Evolutionary conservation across 2,113 vertebrate species (phyloP), one percentile per base, ranked within the genome.

Genomic region (Gobiocypris rarus): DNA sequence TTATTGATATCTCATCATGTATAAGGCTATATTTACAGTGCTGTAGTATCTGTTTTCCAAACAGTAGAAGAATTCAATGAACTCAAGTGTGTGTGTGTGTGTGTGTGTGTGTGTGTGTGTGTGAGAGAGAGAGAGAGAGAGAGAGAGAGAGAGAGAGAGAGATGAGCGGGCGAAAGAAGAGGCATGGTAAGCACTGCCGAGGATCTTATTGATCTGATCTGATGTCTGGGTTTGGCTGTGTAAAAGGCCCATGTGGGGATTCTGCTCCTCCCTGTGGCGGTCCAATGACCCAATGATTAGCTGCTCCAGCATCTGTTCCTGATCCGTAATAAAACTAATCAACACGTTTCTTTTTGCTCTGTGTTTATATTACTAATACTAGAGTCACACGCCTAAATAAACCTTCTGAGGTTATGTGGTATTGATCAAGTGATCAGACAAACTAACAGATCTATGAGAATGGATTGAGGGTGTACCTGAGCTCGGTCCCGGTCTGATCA

Each of bases 351-450:
- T 86, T 52, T 86, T 38, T 24, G 9, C 45, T 22, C 82, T 63
- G 82, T 85, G 86, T 86, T 22, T 87, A 79, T 86, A 81, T 83
- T 87, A 84, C 73, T 84, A 81, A 85, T 73, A 87, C 84, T 59
- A 87, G 91, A 93, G 91, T 71, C 41, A 31, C 73, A 17, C 75
- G 85, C 84, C 91, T 90, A 87, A 89, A 92, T 89, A 91, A 91
- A 94, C 83, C 89, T 89, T 88, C 85, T 34, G 89, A 87, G 89
- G 83, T 90, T 89, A 87, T 84, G 81, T 86, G 71, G 31, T 83
- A 94, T 94, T 91, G 93, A 94, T 91, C 92, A 87, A 85, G 50
- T 80, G 89, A 92, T 93, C 90, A 79, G 75, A 82, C 89, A 89
- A 89, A 89, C 90, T 61, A 92, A 92, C 90, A 91, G 90, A 93